phyloP scores from a whole-genome alignment of 2,113 vertebrate genomes.

The Microtus oregoni region DNA sequence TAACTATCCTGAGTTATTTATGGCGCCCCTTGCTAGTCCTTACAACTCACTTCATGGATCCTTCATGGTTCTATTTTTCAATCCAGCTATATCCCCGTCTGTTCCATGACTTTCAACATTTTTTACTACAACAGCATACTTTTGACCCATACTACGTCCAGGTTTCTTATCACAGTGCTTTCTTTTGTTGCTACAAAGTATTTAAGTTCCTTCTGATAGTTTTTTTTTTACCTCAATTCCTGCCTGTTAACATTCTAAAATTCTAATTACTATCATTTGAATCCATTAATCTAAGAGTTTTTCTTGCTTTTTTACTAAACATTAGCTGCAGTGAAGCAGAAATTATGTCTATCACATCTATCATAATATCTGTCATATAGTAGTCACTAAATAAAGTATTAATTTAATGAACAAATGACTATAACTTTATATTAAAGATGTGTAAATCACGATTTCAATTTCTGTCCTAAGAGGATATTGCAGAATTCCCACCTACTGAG shows the following conservation, averaged over 20 bases:
- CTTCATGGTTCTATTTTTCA: background rate
- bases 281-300: background rate
- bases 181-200: background rate
- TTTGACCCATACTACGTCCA: background rate
- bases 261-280: background rate
- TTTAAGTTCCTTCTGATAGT: background rate
- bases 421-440: background rate
- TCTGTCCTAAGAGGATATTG: background rate
- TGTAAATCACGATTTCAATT: background rate
- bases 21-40: background rate
- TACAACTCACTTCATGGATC: background rate
- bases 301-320: background rate
- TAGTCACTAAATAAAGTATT: background rate
- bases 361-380: background rate
- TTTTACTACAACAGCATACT: background rate
- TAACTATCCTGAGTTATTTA: background rate
- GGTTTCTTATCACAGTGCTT: background rate
- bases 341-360: background rate
- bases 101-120: background rate
- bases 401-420: background rate
- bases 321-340: background rate
- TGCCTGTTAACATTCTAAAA: background rate
- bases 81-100: background rate
- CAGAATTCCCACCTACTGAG: background rate
- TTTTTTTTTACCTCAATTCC: background rate